Evolutionary conservation across 1,140 invertebrate species (phyloP).

Genomic region (Agrilus planipennis): DNA sequence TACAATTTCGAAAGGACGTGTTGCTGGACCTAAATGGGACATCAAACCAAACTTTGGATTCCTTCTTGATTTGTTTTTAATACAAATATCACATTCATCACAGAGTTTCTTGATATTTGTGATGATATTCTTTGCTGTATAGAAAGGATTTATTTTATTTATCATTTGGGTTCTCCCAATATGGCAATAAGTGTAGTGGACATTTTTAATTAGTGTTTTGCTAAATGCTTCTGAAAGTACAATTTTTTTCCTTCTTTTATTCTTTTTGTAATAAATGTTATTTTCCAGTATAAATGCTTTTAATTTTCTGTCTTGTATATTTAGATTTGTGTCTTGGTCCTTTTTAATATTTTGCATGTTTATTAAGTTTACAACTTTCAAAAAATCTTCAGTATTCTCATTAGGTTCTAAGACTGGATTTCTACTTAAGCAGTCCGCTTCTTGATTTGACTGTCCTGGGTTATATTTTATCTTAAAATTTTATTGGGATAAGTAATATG

Average conservation of each 20-base stretch:
- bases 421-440: conserved; percentile 25
- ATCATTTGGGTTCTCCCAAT: conserved; percentile 17
- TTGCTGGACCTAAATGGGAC: conserved; percentile 26
- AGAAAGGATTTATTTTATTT: conserved; percentile 16
- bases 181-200: too few species aligned
- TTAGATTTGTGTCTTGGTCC: too few species aligned
- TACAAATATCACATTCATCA: conserved; percentile 20
- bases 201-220: too few species aligned
- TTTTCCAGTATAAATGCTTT: too few species aligned
- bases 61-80: conserved; percentile 29
- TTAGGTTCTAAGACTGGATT: conserved; percentile 7
- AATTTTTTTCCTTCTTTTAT: conserved; percentile 1
- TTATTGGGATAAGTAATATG: too few species aligned
- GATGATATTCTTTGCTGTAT: conserved; percentile 18
- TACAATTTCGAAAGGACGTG: conserved; percentile 31
- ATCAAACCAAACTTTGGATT: conserved; percentile 17
- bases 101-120: conserved; percentile 16
- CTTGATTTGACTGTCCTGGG: too few species aligned
- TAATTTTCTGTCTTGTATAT: too few species aligned
- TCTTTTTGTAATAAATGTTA: conserved; percentile 2
- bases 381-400: background rate
- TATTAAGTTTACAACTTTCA: too few species aligned
- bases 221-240: too few species aligned
- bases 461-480: too few species aligned
- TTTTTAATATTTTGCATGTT: too few species aligned